Evolutionary conservation across 2,797 vertebrate genomes (phyloP).

Genomic region (Sebastolobus altivelis): DNA sequence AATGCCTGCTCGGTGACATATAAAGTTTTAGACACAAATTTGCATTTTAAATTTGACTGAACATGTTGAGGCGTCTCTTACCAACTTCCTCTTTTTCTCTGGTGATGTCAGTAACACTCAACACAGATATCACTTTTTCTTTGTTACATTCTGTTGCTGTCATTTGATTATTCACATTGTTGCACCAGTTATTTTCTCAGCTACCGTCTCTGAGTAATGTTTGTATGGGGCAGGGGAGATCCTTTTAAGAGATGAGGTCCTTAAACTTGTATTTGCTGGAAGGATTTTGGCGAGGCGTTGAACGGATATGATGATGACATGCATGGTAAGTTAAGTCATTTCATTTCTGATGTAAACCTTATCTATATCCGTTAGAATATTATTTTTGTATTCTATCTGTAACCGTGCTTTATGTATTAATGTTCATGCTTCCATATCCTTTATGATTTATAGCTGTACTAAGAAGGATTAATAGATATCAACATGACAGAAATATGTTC

Average conservation of each 20-base stretch:
- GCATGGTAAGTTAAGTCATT: conserved; percentile 57
- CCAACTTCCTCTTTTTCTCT: conserved; percentile 59
- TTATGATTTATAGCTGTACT: neutral
- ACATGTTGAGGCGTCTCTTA: neutral
- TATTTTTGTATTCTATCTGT: neutral
- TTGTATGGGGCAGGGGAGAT: neutral
- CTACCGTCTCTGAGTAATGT: neutral
- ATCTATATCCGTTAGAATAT: neutral
- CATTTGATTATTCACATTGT: neutral
- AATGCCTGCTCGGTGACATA: neutral
- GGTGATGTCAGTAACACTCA: neutral
- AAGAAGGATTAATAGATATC: neutral
- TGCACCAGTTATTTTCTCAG: neutral
- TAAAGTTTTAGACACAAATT: neutral
- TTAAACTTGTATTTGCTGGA: neutral
- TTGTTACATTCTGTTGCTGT: neutral
- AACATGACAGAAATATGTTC: neutral
- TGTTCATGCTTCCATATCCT: neutral
- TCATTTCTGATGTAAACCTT: neutral
- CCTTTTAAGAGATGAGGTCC: neutral
- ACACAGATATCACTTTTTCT: neutral
- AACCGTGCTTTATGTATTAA: neutral
- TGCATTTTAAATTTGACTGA: conserved; percentile 38
- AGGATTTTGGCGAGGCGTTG: neutral
- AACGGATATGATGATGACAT: conserved; percentile 59